Evolutionary conservation across 2,113 vertebrate species (phyloP).

Genomic region (Ctenomys sociabilis): DNA sequence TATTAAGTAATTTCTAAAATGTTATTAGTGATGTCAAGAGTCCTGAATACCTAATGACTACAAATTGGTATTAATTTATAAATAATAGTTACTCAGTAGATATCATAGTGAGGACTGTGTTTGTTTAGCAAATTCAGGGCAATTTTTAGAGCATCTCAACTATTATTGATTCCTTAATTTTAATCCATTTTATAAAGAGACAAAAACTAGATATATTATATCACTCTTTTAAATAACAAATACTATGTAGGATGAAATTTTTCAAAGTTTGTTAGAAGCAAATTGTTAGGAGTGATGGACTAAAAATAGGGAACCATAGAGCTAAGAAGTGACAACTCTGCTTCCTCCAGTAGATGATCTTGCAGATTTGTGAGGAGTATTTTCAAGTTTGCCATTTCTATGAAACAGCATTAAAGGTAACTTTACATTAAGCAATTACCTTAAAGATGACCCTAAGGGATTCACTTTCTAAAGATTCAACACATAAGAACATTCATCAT

Average conservation of each 20-base stretch:
- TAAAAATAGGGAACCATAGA: no score
- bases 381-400: background rate
- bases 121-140: background rate
- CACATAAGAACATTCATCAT: background rate
- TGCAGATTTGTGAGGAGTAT: background rate
- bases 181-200: background rate
- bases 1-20: slow-evolving; percentile 11
- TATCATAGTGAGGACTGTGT: background rate
- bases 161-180: background rate
- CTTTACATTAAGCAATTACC: background rate
- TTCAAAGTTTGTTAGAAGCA: background rate
- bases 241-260: background rate
- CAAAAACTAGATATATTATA: background rate
- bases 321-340: background rate
- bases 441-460: background rate
- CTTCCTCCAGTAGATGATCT: no score
- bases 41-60: background rate
- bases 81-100: background rate
- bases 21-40: background rate
- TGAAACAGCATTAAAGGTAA: background rate
- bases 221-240: background rate
- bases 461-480: background rate
- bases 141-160: background rate
- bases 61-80: background rate
- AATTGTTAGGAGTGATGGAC: background rate